Evolutionary conservation across 2,113 vertebrate species (phyloP).

Genomic region (Microcebus jonahi): DNA sequence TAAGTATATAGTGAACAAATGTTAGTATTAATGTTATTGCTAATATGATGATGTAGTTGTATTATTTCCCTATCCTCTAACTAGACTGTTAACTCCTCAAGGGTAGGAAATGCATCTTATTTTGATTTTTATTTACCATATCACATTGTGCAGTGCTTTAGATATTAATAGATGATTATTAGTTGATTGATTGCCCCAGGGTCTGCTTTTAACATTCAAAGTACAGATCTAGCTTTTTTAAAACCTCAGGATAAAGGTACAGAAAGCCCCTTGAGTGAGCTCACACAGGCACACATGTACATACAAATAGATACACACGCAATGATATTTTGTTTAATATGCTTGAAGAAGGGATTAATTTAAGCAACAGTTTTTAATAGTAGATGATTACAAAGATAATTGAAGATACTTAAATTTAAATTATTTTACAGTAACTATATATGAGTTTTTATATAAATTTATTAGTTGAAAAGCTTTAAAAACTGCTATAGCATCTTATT

Average conservation of each 20-base stretch:
- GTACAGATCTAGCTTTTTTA: neutral
- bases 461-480: neutral
- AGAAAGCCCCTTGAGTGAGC: neutral
- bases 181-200: neutral
- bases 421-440: neutral
- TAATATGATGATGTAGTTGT: too few species aligned
- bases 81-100: neutral
- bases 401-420: neutral
- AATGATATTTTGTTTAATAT: neutral
- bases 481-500: neutral
- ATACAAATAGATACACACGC: too few species aligned
- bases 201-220: neutral
- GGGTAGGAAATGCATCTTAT: neutral
- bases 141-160: neutral
- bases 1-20: neutral
- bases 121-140: neutral
- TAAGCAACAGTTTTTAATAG: slow-evolving; percentile 1
- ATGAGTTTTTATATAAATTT: neutral
- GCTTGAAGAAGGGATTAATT: neutral
- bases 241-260: neutral
- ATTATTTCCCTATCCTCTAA: neutral
- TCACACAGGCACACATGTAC: too few species aligned
- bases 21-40: neutral
- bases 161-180: neutral
- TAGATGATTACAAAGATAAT: neutral